These are phyloP conservation scores for Scomber japonicus DNA, from an alignment of 2,113 vertebrate species.

Conservation along the genomic window DNA sequence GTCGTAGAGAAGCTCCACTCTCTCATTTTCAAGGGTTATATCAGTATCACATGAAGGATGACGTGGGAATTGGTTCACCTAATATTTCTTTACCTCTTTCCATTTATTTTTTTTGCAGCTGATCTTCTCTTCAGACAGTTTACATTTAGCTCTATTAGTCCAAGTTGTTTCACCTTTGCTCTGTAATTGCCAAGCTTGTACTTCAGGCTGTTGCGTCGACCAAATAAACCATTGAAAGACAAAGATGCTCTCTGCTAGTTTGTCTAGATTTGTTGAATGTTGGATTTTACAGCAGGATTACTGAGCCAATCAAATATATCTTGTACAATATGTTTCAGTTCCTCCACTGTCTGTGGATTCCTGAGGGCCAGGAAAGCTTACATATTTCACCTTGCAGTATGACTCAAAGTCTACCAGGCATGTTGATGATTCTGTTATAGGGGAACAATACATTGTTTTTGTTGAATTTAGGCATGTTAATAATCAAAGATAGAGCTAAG, in stretches of 20 bases:
- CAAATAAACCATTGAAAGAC: constrained; percentile 13
- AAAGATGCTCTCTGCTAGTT: constrained; percentile 31
- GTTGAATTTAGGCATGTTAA: no score
- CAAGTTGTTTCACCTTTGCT: background rate
- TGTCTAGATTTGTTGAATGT: constrained; percentile 14
- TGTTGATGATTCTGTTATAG: no score
- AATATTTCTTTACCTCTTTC: constrained; percentile 34
- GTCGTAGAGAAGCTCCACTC: constrained; percentile 40
- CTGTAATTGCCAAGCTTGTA: no score
- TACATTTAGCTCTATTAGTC: constrained; percentile 26
- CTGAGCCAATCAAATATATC: no score
- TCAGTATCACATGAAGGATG: constrained; percentile 41
- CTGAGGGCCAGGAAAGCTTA: no score
- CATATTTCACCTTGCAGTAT: no score
- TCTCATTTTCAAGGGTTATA: constrained; percentile 34
- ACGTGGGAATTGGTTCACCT: constrained; percentile 30
- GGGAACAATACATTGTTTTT: no score
- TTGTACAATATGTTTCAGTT: no score
- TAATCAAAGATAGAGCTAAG: no score
- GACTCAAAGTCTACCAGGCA: no score
- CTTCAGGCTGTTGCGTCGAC: constrained; percentile 1
- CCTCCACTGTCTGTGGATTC: no score
- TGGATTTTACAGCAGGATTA: background rate
- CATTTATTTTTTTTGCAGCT: background rate
- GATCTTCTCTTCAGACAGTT: constrained; percentile 39